phyloP scores from a whole-genome alignment of 2,888 invertebrate genomes.

The Yponomeuta sedellus region DNA sequence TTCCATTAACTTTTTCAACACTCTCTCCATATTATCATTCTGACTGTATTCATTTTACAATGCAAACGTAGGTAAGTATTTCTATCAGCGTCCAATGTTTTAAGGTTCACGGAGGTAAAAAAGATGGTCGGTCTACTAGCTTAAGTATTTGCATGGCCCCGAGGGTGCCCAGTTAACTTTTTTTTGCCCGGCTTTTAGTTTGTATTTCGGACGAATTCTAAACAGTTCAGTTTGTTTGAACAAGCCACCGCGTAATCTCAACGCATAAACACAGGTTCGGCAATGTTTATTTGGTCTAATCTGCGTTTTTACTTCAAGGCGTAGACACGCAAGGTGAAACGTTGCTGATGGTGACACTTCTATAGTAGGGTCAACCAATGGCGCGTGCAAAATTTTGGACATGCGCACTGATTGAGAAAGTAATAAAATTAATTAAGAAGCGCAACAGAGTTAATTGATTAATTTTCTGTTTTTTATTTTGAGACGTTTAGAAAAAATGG shows the following conservation, averaged over 20 bases:
- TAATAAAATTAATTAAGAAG: no score
- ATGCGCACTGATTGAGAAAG: no score
- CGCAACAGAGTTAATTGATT: no score
- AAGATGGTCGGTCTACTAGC: not conserved
- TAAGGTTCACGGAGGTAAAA: not conserved
- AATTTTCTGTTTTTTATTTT: no score
- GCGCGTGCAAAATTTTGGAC: no score
- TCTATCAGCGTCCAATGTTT: not conserved
- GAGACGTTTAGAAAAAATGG: no score
- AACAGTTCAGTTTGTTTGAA: conserved; percentile 6
- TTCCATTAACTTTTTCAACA: not conserved
- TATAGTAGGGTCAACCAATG: no score
- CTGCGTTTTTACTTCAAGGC: not conserved
- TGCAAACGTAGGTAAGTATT: not conserved
- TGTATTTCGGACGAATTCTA: not conserved
- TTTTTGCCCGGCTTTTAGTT: not conserved
- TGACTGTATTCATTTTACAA: not conserved
- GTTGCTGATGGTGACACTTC: no score
- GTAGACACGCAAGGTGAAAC: not conserved
- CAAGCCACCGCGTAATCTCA: not conserved
- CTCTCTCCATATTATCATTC: not conserved
- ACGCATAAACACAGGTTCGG: not conserved
- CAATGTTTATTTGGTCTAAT: not conserved
- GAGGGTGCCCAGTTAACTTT: not conserved
- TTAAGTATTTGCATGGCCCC: not conserved